Evolutionary conservation across 2,797 vertebrate genomes (phyloP), one percentile per base, ranked within the genome.

Genomic region (Anguilla pacifica): DNA sequence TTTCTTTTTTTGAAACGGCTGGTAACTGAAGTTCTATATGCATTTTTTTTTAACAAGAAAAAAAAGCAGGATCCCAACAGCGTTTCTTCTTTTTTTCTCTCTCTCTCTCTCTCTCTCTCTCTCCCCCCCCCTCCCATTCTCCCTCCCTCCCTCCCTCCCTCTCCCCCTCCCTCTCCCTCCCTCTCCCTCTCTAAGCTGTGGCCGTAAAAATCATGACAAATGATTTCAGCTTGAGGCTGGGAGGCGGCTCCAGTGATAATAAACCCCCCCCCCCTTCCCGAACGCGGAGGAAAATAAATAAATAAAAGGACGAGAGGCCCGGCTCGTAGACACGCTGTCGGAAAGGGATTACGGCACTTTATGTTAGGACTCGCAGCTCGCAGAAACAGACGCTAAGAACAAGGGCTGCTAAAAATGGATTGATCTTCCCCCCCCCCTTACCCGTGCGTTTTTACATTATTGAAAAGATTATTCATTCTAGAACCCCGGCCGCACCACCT

Each of bases 11-110:
- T 9, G 19, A 49, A 46, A 81, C 1, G 87, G 85, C 88, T 90
- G 89, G 88, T 90, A 86, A 90, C 88, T 89, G 85, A 89, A 89
- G 89, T 89, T 89, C 88, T 87, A 49, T 88, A 86, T 25, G 25
- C 87, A 13, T 15, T n/a, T 67, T 88, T 57, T 57, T 57, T 88
- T 86, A 88, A 84, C 86, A 88, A 83, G 70, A n/a, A 55, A 61
- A 74, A 86, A 87, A 88, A n/a, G 84, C 79, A 87, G 85, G 77
- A 83, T 91, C 70, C 83, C 28, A 77, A 39, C 89, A 86, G 57
- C 3, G 35, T 77, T 43, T 39, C 2, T 9, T 81, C 22, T 81
- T 39, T 49, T 49, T 84, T 64, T 67, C 85, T 49, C 77, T 11
- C 77, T 46, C 17, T 25, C 2, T 25, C 43, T 11, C 3, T 17